Conservation (phyloP, 2,113 vertebrate species). For the Acanthisitta chloris region DNA sequence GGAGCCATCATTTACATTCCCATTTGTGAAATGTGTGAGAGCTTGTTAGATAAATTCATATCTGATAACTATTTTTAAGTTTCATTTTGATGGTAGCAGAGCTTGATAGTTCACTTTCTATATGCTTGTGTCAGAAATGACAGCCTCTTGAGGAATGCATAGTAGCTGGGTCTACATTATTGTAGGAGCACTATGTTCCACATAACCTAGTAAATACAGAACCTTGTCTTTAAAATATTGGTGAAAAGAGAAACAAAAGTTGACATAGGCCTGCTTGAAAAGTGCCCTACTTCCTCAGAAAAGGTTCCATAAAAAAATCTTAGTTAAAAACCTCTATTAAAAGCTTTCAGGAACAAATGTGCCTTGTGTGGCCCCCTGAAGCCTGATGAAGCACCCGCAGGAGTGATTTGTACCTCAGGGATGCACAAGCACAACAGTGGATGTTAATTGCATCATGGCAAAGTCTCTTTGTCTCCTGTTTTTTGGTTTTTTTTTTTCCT, state of each 20-base stretch:
- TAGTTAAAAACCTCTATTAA: slow-evolving; percentile 23
- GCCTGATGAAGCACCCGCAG: slow-evolving; percentile 1
- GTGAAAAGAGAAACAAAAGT: background rate
- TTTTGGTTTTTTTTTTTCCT: background rate
- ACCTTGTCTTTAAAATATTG: background rate
- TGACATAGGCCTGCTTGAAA: background rate
- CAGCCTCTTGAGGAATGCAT: background rate
- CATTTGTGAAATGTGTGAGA: slow-evolving; percentile 5
- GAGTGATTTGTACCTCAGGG: background rate
- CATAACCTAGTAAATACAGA: background rate
- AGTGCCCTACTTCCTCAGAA: background rate
- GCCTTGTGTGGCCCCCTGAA: background rate
- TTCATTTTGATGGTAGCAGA: background rate
- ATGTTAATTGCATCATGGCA: background rate
- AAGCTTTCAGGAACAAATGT: slow-evolving; percentile 1
- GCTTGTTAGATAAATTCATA: background rate
- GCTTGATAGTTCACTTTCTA: background rate
- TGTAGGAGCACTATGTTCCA: background rate
- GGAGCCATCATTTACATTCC: slow-evolving; percentile 23
- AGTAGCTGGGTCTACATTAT: background rate
- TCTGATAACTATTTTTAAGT: background rate
- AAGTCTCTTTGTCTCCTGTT: background rate
- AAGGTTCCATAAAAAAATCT: background rate
- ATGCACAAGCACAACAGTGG: background rate
- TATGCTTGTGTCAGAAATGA: background rate